phyloP scores from a whole-genome alignment of 30 jellyfish, hydroid and myxozoan species.

The Aurelia coerulea region DNA sequence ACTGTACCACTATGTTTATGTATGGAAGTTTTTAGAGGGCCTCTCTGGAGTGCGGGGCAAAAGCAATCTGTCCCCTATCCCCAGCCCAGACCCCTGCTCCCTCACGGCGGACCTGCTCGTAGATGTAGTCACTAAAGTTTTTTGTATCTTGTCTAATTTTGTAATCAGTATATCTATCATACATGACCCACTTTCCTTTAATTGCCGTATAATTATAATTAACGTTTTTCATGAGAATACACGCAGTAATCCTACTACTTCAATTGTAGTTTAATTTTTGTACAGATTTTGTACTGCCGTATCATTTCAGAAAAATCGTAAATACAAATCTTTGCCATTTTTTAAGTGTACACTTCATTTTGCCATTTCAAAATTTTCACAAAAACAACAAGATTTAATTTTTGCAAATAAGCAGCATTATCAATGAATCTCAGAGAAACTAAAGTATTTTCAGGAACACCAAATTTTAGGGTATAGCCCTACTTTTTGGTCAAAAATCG shows the following conservation, averaged over 20 bases:
- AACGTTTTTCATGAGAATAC: neutral
- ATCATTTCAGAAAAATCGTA: neutral
- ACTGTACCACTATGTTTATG: too few species aligned
- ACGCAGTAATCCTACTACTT: constrained; percentile 11
- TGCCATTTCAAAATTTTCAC: neutral
- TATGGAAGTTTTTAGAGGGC: too few species aligned
- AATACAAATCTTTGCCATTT: neutral
- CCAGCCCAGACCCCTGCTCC: neutral
- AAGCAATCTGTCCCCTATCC: neutral
- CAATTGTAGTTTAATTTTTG: constrained; percentile 50
- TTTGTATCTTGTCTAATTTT: neutral
- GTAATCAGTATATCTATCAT: neutral
- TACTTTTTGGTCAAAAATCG: neutral
- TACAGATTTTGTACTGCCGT: constrained; percentile 32
- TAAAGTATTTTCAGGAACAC: neutral
- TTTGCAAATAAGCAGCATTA: too few species aligned
- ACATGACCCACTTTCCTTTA: neutral
- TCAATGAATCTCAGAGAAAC: neutral
- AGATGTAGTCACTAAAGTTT: neutral
- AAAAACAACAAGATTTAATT: too few species aligned
- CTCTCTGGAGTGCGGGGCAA: too few species aligned
- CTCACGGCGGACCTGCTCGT: too few species aligned
- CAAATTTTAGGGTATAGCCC: constrained; percentile 9
- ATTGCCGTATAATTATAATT: neutral
- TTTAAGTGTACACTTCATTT: neutral